phyloP scores from a whole-genome alignment of 2,113 vertebrate species.

The Tylochromis polylepis region DNA sequence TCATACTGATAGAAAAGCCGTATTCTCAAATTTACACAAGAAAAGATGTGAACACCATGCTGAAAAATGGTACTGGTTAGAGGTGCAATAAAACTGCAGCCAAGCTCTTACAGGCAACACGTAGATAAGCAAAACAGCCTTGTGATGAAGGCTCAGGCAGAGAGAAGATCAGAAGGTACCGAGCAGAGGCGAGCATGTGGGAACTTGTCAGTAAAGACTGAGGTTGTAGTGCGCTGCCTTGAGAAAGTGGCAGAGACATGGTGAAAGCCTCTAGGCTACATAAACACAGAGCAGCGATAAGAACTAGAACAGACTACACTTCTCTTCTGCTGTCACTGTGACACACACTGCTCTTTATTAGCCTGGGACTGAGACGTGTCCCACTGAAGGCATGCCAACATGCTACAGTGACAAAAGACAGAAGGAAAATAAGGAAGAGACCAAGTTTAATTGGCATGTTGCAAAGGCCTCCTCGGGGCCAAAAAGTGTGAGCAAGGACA shows the following conservation, averaged over 20 bases:
- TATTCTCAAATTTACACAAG: not conserved
- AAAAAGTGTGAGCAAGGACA: not conserved
- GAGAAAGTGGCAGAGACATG: constrained; percentile 55
- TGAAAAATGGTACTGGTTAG: not conserved
- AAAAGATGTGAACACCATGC: not conserved
- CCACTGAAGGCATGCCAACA: not conserved
- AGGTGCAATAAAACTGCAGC: not conserved
- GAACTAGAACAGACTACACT: constrained; percentile 2
- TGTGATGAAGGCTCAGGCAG: not conserved
- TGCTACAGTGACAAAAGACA: not conserved
- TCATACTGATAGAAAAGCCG: not conserved
- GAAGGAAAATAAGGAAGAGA: not conserved
- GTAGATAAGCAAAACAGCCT: not conserved
- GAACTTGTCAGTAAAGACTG: constrained; percentile 53
- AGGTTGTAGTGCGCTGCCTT: constrained; percentile 36
- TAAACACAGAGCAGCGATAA: constrained; percentile 49
- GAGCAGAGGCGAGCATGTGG: constrained; percentile 42
- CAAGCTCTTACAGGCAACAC: not conserved
- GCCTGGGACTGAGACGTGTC: not conserved
- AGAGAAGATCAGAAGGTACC: not conserved
- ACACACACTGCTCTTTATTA: not conserved
- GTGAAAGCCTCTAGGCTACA: constrained; percentile 44
- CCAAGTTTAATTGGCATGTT: not conserved
- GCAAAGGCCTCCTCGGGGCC: not conserved
- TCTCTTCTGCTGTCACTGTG: not conserved